phyloP scores from a whole-genome alignment of 2,888 invertebrate genomes.

The Microctonus brassicae region DNA sequence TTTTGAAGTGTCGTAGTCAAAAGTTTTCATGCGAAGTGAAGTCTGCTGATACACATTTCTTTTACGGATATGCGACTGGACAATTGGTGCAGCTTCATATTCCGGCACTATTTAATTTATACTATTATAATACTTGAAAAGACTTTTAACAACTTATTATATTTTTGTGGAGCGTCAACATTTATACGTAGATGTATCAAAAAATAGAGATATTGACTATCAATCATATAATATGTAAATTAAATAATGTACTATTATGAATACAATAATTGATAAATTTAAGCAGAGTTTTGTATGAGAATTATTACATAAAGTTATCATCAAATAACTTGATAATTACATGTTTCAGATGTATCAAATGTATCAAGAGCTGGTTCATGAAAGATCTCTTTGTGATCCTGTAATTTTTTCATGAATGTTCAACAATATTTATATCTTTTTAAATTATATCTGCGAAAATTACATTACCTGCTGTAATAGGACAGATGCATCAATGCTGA shows the following conservation, averaged over 20 bases:
- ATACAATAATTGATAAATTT: no score
- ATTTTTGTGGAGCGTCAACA: no score
- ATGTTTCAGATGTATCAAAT: not conserved
- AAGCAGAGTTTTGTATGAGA: no score
- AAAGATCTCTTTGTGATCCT: not conserved
- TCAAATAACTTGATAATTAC: not conserved
- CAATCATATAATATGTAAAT: no score
- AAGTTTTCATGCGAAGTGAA: conserved; percentile 21
- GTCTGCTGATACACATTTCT: conserved; percentile 2
- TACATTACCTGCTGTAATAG: not conserved
- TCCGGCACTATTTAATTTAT: conserved; percentile 5
- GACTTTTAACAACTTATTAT: no score
- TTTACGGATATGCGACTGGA: not conserved
- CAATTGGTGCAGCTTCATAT: conserved; percentile 32
- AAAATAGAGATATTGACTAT: no score
- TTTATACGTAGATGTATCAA: no score
- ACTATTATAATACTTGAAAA: no score
- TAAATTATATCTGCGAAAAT: not conserved
- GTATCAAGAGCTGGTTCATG: not conserved
- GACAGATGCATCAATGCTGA: not conserved
- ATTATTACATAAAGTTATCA: no score
- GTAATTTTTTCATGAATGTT: not conserved
- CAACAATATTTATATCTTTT: not conserved
- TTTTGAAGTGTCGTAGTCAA: conserved; percentile 27
- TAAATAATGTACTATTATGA: no score